Conservation (phyloP, 2,888 invertebrate species). For the Zeuzera pyrina region DNA sequence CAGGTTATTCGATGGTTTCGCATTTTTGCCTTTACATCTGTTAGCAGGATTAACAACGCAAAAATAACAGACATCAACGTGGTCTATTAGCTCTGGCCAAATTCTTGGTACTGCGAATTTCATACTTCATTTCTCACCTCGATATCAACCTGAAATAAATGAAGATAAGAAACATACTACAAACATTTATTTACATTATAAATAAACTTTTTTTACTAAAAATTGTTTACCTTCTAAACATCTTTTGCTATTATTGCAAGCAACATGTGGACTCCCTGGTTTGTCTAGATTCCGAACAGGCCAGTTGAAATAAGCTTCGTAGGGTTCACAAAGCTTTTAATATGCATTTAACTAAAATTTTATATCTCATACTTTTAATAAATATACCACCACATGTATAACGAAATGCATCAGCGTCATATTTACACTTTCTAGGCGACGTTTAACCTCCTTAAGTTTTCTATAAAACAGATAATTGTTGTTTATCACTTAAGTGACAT, state of each 20-base stretch:
- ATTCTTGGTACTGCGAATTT: conserved; percentile 16
- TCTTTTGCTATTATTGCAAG: conserved; percentile 13
- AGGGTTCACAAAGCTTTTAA: conserved; percentile 12
- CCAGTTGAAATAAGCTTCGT: conserved; percentile 13
- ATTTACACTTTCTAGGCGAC: conserved; percentile 15
- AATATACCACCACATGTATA: conserved; percentile 14
- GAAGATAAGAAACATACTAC: conserved; percentile 12
- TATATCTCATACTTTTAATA: conserved; percentile 15
- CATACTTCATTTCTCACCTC: conserved; percentile 13
- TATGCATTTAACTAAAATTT: conserved; percentile 16
- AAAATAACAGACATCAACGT: conserved; percentile 17
- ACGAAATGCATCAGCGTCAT: conserved; percentile 17
- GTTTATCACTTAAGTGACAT: conserved; percentile 17
- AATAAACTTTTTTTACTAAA: conserved; percentile 12
- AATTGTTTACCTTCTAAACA: conserved; percentile 13
- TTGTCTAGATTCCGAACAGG: conserved; percentile 11
- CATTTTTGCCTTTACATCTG: conserved; percentile 15
- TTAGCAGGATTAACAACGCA: conserved; percentile 17
- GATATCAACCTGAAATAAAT: conserved; percentile 13
- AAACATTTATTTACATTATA: conserved; percentile 9
- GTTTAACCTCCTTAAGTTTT: conserved; percentile 14
- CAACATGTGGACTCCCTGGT: conserved; percentile 11
- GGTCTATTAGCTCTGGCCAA: conserved; percentile 15
- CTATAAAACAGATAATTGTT: conserved; percentile 16
- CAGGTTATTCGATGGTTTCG: conserved; percentile 14